Evolutionary conservation across 2,113 vertebrate species (phyloP).

Genomic region (Amia ocellicauda): DNA sequence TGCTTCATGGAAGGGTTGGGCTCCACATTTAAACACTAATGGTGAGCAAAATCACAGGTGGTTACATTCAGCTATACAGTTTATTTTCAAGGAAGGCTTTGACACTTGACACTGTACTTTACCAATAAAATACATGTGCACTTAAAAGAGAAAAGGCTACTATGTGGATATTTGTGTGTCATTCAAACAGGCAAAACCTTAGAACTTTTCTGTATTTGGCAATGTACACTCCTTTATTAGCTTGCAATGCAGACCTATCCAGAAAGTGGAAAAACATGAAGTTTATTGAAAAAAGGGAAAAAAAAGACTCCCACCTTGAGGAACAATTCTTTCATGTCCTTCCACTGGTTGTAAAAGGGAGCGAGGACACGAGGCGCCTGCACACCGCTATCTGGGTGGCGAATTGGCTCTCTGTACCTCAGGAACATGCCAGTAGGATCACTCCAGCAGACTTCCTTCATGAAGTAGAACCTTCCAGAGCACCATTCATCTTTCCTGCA

Average conservation of each 20-base stretch:
- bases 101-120: too few relatives aligned
- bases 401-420: conserved; percentile 52
- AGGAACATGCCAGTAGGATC: conserved; percentile 63
- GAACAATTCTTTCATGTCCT: conserved; percentile 57
- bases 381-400: conserved; percentile 30
- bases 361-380: conserved; percentile 57
- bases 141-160: too few relatives aligned
- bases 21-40: conserved; percentile 55
- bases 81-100: too few relatives aligned
- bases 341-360: conserved; percentile 51
- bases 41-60: not conserved
- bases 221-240: too few relatives aligned
- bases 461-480: conserved; percentile 62
- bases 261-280: too few relatives aligned
- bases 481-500: conserved; percentile 46
- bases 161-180: too few relatives aligned
- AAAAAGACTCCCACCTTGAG: conserved; percentile 39
- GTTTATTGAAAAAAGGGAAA: too few relatives aligned
- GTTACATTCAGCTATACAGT: too few relatives aligned
- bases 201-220: too few relatives aligned
- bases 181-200: too few relatives aligned
- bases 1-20: conserved; percentile 58
- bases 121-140: too few relatives aligned
- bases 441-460: conserved; percentile 70
- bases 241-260: too few relatives aligned